Evolutionary conservation across 2,888 invertebrate genomes (phyloP), one percentile per base, ranked within the genome.

Genomic region (Danaus chrysippus): DNA sequence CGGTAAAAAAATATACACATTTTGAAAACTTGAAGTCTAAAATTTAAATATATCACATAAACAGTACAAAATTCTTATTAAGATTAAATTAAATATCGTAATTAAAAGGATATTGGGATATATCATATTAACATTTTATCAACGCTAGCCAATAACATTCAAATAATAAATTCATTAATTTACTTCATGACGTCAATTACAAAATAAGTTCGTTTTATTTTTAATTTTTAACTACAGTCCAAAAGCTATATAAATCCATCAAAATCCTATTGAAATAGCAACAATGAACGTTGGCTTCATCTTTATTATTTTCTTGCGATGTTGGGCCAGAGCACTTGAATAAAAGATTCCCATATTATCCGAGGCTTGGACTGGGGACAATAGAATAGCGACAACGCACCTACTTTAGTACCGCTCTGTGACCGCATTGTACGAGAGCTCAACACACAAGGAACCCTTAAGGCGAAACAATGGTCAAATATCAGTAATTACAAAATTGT

Each of bases 271-370:
- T 86, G 83, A 87, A 79, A 81, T 73, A 71, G 72, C 74, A 73
- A 90, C 88, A 88, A 89, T 88, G 86, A 84, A 78, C 77, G 83
- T 81, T 82, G 82, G 82, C 80, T 85, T 76, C 83, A 84, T 84
- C 81, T 86, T 82, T 84, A 78, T 85, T 86, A 86, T 86, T 86
- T 83, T 85, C 84, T 87, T 86, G 81, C 75, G 78, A 79, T 78
- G 79, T 83, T 84, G 79, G 84, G 76, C 82, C 82, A 79, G 77
- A 76, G 84, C 83, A 87, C 85, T 87, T 89, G 89, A 88, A 90
- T 89, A 90, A 90, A 89, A 89, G 86, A 89, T 89, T 86, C 83
- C 83, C 82, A 82, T 85, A 86, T 87, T 86, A 87, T 87, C 80
- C 83, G 79, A 71, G 75, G 73, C 82, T 77, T 75, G 74, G 74